These are phyloP conservation scores for Tetrao urogallus DNA, from an alignment of 2,113 vertebrate genomes.

Conservation along the genomic window DNA sequence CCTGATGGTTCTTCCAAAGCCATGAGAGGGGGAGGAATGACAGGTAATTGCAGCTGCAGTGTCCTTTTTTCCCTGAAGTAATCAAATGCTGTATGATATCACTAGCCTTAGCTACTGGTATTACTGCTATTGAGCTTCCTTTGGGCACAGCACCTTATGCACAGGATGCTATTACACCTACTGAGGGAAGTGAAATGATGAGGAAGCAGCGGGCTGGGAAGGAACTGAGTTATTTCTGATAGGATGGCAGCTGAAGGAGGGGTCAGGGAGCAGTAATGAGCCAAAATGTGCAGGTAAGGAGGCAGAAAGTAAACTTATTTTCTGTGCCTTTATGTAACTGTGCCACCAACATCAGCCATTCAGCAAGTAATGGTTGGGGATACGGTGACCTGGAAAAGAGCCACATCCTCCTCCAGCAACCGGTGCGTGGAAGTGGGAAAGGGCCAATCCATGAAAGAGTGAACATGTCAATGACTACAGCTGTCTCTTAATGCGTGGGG, in stretches of 20 bases:
- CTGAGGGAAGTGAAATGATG: neutral
- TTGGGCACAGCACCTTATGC: neutral
- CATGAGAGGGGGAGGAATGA: fast-evolving
- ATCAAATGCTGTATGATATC: neutral
- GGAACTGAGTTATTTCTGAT: neutral
- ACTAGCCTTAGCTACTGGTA: neutral
- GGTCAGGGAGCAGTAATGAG: neutral
- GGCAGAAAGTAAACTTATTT: neutral
- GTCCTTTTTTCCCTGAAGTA: neutral
- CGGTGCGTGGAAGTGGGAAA: neutral
- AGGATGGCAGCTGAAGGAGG: neutral
- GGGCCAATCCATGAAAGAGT: neutral
- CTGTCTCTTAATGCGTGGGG: neutral
- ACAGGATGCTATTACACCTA: neutral
- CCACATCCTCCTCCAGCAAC: neutral
- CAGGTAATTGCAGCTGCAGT: neutral
- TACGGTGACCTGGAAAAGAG: neutral
- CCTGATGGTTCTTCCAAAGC: neutral
- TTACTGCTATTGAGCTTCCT: neutral
- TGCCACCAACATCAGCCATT: neutral
- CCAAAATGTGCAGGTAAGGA: neutral
- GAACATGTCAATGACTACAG: neutral
- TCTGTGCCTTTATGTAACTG: neutral
- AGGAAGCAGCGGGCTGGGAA: neutral
- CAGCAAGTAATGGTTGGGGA: neutral